These are phyloP conservation scores for Trachelus troglodyta DNA, from an alignment of 2,888 invertebrate genomes.

Conservation along the genomic window DNA sequence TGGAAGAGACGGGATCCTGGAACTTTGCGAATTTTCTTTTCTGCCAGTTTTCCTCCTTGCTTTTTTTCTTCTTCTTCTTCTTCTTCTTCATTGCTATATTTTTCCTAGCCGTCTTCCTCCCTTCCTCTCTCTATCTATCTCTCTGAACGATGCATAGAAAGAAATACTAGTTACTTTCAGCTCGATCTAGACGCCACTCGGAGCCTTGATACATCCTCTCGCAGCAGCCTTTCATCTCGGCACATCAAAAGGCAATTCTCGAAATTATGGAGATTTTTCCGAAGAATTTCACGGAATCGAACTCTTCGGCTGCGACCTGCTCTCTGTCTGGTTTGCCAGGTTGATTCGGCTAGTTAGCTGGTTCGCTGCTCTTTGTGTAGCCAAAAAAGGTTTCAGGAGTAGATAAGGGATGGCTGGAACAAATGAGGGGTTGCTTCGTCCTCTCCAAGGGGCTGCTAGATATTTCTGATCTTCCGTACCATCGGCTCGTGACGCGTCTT, in stretches of 20 bases:
- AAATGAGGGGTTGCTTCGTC: constrained; percentile 42
- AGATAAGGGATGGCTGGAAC: constrained; percentile 32
- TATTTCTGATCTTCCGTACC: constrained; percentile 1
- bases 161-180: neutral
- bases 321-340: constrained; percentile 7
- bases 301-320: constrained; percentile 26
- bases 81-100: neutral
- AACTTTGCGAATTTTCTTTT: neutral
- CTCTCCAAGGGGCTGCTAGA: neutral
- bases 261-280: constrained; percentile 64
- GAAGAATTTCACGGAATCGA: constrained; percentile 52
- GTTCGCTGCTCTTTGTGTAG: neutral
- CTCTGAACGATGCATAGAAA: neutral
- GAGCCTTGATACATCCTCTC: neutral
- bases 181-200: neutral
- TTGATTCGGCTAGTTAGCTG: neutral
- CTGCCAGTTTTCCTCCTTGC: neutral
- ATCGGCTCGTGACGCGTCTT: neutral
- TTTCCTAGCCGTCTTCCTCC: neutral
- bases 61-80: neutral
- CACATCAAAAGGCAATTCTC: constrained; percentile 63
- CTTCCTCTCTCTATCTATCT: neutral
- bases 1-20: neutral
- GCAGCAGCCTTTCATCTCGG: constrained; percentile 57
- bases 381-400: constrained; percentile 11